phyloP scores from a whole-genome alignment of 1,140 invertebrate species.

The Drosophila pandora region DNA sequence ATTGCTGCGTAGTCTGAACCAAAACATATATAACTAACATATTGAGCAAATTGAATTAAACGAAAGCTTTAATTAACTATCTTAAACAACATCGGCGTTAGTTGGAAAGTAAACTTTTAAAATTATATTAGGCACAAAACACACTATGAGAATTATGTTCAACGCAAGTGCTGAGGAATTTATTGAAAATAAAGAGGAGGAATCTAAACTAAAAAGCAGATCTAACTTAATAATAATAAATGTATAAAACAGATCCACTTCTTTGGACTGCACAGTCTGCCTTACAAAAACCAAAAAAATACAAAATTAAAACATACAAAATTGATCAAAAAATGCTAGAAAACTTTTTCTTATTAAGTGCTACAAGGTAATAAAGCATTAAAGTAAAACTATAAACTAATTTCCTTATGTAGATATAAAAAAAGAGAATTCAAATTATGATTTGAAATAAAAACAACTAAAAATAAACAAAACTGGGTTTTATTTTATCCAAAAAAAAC shows the following conservation, averaged over 20 bases:
- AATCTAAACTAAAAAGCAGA: slow-evolving; percentile 12
- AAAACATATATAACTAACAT: slow-evolving; percentile 71
- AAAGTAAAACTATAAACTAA: slow-evolving; percentile 55
- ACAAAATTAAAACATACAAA: slow-evolving; percentile 45
- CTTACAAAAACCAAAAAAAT: slow-evolving; percentile 45
- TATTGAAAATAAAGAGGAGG: slow-evolving; percentile 1
- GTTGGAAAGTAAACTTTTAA: slow-evolving; percentile 49
- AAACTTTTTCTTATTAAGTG: slow-evolving; percentile 29
- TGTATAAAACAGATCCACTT: slow-evolving; percentile 38
- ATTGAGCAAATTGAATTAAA: slow-evolving; percentile 65
- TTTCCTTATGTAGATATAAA: slow-evolving; percentile 65
- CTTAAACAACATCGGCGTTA: slow-evolving; percentile 63
- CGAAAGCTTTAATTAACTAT: slow-evolving; percentile 76
- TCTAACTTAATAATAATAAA: slow-evolving; percentile 31
- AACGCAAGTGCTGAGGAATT: slow-evolving; percentile 37
- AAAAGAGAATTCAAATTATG: slow-evolving; percentile 53
- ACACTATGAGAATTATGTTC: slow-evolving; percentile 31
- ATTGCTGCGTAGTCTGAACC: slow-evolving; percentile 69
- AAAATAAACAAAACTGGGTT: slow-evolving; percentile 17
- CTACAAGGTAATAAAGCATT: slow-evolving; percentile 32
- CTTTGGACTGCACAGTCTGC: slow-evolving; percentile 74
- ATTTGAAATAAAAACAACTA: slow-evolving; percentile 55
- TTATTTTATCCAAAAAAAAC: neutral
- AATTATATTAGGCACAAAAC: slow-evolving; percentile 50
- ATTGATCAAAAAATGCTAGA: slow-evolving; percentile 10